Evolutionary conservation across 2,888 invertebrate genomes (phyloP).

Genomic region (Tridacna crocea): DNA sequence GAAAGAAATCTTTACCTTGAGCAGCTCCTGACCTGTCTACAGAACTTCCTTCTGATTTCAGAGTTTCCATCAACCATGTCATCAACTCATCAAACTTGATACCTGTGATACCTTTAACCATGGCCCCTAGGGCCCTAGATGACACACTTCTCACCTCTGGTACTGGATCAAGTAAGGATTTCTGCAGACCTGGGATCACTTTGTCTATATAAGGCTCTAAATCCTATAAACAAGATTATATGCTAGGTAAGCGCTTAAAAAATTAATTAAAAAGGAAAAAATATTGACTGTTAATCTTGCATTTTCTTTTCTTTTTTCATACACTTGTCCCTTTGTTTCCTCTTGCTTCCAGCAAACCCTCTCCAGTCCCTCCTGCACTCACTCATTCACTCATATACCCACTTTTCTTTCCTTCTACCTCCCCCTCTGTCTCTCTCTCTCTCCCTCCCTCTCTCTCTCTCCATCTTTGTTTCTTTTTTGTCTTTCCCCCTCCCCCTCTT

Average conservation of each 20-base stretch:
- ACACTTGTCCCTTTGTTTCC: too few species aligned
- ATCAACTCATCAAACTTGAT: slow-evolving; percentile 97
- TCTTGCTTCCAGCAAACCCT: too few species aligned
- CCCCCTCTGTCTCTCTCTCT: too few species aligned
- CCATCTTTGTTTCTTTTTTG: too few species aligned
- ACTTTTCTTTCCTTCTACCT: too few species aligned
- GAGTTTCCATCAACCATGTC: slow-evolving; percentile 99
- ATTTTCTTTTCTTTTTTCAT: too few species aligned
- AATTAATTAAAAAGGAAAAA: too few species aligned
- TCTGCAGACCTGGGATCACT: slow-evolving; percentile 98
- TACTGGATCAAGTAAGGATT: slow-evolving; percentile 97
- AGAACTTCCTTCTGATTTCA: slow-evolving; percentile 96
- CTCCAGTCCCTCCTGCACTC: too few species aligned
- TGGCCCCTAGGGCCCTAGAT: slow-evolving; percentile 97
- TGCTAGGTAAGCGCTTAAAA: neutral
- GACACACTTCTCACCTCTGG: slow-evolving; percentile 99
- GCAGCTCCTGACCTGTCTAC: slow-evolving; percentile 88
- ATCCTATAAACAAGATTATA: slow-evolving; percentile 86
- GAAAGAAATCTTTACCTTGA: slow-evolving; percentile 73
- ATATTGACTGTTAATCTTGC: too few species aligned
- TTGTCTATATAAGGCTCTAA: slow-evolving; percentile 97
- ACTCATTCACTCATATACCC: too few species aligned
- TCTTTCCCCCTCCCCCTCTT: too few species aligned
- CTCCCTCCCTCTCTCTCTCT: too few species aligned
- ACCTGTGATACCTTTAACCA: slow-evolving; percentile 99